Evolutionary conservation across 2,113 vertebrate species (phyloP).

Genomic region (Tapirus terrestris): DNA sequence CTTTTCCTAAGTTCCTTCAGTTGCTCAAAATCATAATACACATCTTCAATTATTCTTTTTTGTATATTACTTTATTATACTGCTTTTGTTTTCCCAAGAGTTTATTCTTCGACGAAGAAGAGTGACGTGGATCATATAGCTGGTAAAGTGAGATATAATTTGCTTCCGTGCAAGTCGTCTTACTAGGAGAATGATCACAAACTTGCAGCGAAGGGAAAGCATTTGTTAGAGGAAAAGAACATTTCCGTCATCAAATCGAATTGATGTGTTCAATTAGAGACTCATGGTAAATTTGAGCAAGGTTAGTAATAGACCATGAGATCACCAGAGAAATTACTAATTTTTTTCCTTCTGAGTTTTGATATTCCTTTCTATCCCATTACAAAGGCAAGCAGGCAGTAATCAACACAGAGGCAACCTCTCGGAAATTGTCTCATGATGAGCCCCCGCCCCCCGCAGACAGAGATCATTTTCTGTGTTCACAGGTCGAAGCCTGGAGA

Average conservation of each 20-base stretch:
- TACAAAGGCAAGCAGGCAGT: constrained; percentile 81
- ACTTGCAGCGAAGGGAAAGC: not conserved
- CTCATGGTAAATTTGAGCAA: constrained; percentile 20
- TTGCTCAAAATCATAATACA: constrained; percentile 17
- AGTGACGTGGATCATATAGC: not conserved
- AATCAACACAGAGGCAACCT: constrained; percentile 83
- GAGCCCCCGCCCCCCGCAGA: constrained; percentile 75
- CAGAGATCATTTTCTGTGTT: constrained; percentile 83
- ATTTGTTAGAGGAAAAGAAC: not conserved
- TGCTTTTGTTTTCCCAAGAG: constrained; percentile 14
- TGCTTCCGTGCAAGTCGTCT: not conserved
- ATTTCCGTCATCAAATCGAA: constrained; percentile 15
- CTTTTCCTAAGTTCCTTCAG: constrained; percentile 5
- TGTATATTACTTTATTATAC: not conserved
- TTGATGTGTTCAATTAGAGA: constrained; percentile 74
- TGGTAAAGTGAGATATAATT: not conserved
- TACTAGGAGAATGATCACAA: not conserved
- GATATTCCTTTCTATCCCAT: constrained; percentile 79
- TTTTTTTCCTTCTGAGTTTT: constrained; percentile 81
- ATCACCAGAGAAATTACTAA: constrained; percentile 79
- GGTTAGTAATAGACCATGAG: constrained; percentile 74
- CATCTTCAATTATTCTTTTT: not conserved
- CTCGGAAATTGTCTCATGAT: constrained; percentile 81
- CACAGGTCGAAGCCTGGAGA: constrained; percentile 79
- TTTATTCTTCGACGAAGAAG: not conserved